phyloP scores from a whole-genome alignment of 1,140 invertebrate genomes.

The Brachionus calyciflorus region DNA sequence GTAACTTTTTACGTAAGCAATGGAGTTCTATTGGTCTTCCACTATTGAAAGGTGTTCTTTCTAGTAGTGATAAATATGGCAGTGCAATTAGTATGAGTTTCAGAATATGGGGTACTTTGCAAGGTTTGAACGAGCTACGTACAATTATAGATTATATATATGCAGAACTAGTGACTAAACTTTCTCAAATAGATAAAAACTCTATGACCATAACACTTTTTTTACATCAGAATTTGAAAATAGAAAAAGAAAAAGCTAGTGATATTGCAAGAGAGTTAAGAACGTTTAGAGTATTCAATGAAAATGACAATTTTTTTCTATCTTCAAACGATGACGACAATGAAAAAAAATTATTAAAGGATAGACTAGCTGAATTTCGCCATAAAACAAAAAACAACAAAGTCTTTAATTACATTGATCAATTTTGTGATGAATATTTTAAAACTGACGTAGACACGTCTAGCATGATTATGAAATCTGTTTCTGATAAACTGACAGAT shows the following conservation, averaged over 20 bases:
- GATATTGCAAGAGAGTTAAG: background rate
- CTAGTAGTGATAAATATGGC: background rate
- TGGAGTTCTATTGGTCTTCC: background rate
- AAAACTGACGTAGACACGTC: background rate
- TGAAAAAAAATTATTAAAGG: no score
- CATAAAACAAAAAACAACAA: no score
- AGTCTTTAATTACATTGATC: background rate
- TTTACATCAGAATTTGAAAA: background rate
- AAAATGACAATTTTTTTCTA: no score
- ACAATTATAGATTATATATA: background rate
- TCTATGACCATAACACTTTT: background rate
- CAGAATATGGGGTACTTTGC: background rate
- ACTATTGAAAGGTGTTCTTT: background rate
- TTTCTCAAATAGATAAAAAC: background rate
- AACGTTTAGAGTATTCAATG: no score
- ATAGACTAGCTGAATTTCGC: no score
- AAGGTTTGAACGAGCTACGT: background rate
- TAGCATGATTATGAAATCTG: background rate
- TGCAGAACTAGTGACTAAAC: background rate
- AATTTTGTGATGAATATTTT: background rate
- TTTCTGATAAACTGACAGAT: background rate
- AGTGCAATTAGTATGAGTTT: background rate
- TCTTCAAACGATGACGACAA: no score
- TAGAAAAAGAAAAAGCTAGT: background rate
- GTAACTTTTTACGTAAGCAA: no score